Conservation (phyloP, 2,113 vertebrate genomes). For the Butastur rufipennis region DNA sequence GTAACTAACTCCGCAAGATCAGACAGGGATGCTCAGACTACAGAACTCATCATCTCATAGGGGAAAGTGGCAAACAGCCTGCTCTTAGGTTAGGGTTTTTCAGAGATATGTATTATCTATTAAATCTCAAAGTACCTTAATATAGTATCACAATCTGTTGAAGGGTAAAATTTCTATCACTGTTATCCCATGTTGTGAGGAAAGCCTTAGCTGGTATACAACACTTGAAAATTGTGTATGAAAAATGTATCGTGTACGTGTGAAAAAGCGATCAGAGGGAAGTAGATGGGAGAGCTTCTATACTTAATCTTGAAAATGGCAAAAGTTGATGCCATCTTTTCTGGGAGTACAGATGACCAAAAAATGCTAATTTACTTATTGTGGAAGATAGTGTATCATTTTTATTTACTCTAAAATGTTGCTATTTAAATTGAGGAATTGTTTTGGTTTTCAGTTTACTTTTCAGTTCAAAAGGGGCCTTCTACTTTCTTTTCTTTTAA, state of each 20-base stretch:
- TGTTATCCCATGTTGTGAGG: neutral
- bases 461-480: neutral
- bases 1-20: neutral
- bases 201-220: neutral
- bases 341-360: neutral
- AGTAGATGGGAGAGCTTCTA: neutral
- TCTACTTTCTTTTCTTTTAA: neutral
- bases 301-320: neutral
- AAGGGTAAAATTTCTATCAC: neutral
- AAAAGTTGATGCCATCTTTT: neutral
- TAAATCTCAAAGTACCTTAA: neutral
- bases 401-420: neutral
- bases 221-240: neutral
- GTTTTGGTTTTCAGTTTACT: neutral
- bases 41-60: neutral
- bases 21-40: neutral
- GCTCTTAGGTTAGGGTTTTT: neutral
- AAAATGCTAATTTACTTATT: neutral
- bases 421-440: neutral
- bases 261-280: neutral
- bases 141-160: neutral
- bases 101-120: neutral
- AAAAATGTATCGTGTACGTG: neutral
- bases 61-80: neutral
- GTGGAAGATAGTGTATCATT: neutral